These are phyloP conservation scores for Ernsta delagoae DNA, from an alignment of 2,888 invertebrate species.

Conservation along the genomic window DNA sequence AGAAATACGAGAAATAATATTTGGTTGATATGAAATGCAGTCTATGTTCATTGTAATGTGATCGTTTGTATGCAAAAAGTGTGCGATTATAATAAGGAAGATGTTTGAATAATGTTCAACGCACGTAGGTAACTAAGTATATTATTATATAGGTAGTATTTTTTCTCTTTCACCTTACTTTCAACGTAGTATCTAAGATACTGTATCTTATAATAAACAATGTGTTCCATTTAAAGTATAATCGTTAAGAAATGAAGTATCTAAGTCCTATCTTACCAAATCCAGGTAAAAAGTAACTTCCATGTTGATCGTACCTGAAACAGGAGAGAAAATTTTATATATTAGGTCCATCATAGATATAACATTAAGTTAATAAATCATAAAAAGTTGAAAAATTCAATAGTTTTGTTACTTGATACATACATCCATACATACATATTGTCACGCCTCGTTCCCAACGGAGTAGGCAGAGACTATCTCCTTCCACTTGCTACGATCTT, in stretches of 20 bases:
- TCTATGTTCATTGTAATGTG: constrained; percentile 22
- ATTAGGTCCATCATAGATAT: no score
- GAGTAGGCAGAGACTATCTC: no score
- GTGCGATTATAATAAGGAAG: constrained; percentile 10
- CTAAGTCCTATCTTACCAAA: constrained; percentile 58
- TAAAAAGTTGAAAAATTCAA: no score
- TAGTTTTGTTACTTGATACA: no score
- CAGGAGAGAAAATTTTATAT: constrained; percentile 37
- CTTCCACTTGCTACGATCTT: no score
- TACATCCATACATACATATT: no score
- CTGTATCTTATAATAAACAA: no score
- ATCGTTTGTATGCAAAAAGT: constrained; percentile 23
- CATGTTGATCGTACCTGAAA: constrained; percentile 67
- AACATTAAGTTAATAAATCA: no score
- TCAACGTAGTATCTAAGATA: neutral
- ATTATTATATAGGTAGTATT: no score
- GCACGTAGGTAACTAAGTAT: neutral
- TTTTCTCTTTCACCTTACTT: neutral
- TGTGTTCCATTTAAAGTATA: no score
- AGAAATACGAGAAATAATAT: constrained; percentile 26
- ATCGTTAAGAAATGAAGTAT: no score
- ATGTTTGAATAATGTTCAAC: neutral
- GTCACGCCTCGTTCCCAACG: no score
- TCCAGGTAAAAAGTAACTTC: constrained; percentile 36
- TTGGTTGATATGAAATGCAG: constrained; percentile 27